A percentile compares a stretch with the other conserved stretches of the same genome.
phyloP scores from a whole-genome alignment of 2,113 vertebrate species.

The Diphyllodes magnificus region DNA sequence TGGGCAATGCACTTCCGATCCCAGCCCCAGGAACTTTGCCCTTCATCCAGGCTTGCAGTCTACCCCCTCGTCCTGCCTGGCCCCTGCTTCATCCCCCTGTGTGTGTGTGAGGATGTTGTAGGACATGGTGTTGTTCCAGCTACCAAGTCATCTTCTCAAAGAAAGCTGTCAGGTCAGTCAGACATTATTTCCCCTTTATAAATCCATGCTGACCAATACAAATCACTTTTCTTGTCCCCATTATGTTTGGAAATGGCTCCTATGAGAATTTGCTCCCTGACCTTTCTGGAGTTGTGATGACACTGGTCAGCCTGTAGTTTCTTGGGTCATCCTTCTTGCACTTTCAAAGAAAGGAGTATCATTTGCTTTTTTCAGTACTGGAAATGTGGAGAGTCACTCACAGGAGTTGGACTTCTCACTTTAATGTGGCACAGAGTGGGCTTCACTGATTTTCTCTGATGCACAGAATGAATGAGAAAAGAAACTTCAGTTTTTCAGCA shows the following conservation, averaged over 20 bases:
- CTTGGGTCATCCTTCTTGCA: not conserved
- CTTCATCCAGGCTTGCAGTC: not conserved
- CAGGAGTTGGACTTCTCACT: not conserved
- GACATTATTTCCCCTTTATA: not conserved
- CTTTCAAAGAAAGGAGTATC: not conserved
- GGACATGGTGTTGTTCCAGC: not conserved
- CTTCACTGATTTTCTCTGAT: not conserved
- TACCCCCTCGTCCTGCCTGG: not conserved
- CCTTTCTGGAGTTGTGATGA: not conserved
- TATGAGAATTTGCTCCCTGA: not conserved
- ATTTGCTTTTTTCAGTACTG: not conserved
- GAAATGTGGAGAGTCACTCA: not conserved
- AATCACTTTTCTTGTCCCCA: not conserved
- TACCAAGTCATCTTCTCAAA: not conserved
- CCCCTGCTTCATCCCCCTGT: not conserved
- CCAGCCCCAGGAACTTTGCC: rapidly evolving
- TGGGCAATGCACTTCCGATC: not conserved
- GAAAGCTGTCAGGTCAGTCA: not conserved
- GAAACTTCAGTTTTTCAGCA: not conserved
- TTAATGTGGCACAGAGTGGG: not conserved
- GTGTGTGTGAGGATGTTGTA: not conserved
- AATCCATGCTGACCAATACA: not conserved
- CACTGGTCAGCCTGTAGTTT: not conserved
- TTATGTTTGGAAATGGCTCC: not conserved
- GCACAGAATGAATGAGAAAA: not conserved